A percentile compares a stretch with the other conserved stretches of the same genome.
phyloP scores from a whole-genome alignment of 2,888 invertebrate genomes.

The Morpho helenor region DNA sequence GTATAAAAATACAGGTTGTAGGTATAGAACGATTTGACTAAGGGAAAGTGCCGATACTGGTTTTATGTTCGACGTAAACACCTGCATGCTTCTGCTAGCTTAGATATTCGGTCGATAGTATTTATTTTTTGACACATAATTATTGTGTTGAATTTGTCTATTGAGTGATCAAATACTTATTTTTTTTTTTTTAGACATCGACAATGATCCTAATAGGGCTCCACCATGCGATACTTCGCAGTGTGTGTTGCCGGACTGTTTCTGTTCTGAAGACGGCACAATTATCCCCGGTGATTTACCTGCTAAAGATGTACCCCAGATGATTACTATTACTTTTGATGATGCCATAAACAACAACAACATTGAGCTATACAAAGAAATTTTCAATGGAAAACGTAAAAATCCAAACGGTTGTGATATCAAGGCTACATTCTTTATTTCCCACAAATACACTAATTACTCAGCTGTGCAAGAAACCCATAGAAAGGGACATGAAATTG shows the following conservation, averaged over 20 bases:
- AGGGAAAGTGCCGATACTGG: constrained; percentile 75
- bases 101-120: background rate
- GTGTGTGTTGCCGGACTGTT: constrained; percentile 94
- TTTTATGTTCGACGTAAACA: constrained; percentile 32
- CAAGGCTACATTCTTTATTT: constrained; percentile 94
- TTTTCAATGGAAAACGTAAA: constrained; percentile 92
- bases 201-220: constrained; percentile 95
- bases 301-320: constrained; percentile 92
- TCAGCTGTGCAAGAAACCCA: constrained; percentile 95
- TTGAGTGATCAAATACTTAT: background rate
- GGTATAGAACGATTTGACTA: constrained; percentile 52
- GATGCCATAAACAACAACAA: constrained; percentile 97
- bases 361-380: constrained; percentile 95
- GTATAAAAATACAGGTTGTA: constrained; percentile 52
- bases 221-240: constrained; percentile 92
- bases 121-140: no score
- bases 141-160: background rate
- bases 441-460: constrained; percentile 96
- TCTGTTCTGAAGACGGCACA: constrained; percentile 96
- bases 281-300: constrained; percentile 91
- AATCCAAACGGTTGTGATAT: constrained; percentile 97
- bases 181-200: constrained; percentile 83
- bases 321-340: constrained; percentile 96
- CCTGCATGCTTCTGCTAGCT: constrained; percentile 10
- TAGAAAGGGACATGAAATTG: constrained; percentile 95